phyloP scores from a whole-genome alignment of 2,888 invertebrate species.

The Leucophora obtusa region DNA sequence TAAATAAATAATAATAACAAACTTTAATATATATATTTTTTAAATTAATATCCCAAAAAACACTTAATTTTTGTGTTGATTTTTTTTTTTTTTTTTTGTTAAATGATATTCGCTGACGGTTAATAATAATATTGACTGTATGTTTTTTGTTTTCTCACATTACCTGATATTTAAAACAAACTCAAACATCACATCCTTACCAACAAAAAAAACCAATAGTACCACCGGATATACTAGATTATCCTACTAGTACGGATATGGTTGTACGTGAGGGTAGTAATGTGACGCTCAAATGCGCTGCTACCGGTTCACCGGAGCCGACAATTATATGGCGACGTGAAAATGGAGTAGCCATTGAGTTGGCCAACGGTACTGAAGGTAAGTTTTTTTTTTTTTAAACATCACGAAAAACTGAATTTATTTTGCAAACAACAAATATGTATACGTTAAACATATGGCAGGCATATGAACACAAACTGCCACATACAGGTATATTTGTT shows the following conservation, averaged over 20 bases:
- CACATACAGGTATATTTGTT: not conserved
- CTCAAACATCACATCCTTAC: not conserved
- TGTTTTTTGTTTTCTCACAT: constrained; percentile 1
- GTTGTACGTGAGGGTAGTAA: constrained; percentile 92
- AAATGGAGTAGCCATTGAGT: constrained; percentile 86
- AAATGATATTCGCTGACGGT: not conserved
- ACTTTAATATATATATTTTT: no score
- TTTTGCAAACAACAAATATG: not conserved
- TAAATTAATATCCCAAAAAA: not conserved
- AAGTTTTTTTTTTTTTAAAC: constrained; percentile 68
- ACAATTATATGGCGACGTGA: constrained; percentile 93
- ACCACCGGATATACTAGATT: constrained; percentile 91
- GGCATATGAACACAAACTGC: constrained; percentile 6
- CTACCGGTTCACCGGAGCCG: constrained; percentile 91
- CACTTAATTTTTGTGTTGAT: not conserved
- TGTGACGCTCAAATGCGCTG: constrained; percentile 91
- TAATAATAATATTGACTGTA: constrained; percentile 15
- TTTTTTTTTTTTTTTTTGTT: not conserved
- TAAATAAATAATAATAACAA: no score
- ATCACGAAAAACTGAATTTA: not conserved
- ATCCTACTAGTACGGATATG: constrained; percentile 91
- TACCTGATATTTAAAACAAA: constrained; percentile 3
- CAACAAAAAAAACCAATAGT: constrained; percentile 80
- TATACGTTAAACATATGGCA: constrained; percentile 28
- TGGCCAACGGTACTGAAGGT: constrained; percentile 86